Evolutionary conservation across 2,113 vertebrate species (phyloP).

Genomic region (Cercopithecus mona): DNA sequence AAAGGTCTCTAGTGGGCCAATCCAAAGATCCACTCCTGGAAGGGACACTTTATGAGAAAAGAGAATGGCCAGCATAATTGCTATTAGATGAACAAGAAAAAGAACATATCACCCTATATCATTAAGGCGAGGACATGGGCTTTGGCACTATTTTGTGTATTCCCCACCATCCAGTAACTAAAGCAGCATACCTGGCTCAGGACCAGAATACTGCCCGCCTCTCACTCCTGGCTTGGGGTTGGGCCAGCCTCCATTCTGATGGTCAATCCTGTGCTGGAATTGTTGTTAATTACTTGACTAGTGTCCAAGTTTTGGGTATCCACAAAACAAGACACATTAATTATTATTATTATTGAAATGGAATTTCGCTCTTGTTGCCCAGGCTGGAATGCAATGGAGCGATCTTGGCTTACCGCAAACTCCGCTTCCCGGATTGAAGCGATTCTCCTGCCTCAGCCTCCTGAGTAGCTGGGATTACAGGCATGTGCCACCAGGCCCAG

Average conservation of each 20-base stretch:
- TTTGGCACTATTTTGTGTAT: background rate
- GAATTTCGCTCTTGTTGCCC: too few species aligned
- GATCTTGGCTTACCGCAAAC: too few species aligned
- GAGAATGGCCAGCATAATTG: background rate
- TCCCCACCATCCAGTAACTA: background rate
- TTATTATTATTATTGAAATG: too few species aligned
- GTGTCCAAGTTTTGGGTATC: background rate
- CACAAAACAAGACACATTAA: background rate
- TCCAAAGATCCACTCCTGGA: background rate
- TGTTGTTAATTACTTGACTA: background rate
- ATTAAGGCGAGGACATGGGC: background rate
- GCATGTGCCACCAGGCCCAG: too few species aligned
- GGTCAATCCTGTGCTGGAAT: background rate
- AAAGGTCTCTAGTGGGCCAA: background rate
- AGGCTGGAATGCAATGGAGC: too few species aligned
- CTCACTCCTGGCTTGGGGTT: background rate
- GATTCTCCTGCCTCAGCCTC: too few species aligned
- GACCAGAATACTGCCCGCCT: background rate
- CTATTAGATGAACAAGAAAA: background rate
- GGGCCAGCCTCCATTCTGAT: background rate
- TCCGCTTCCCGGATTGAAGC: too few species aligned
- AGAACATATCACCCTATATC: background rate
- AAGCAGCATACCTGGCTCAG: background rate
- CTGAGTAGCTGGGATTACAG: too few species aligned
- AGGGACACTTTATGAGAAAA: constrained; percentile 17